Evolutionary conservation across 2,797 vertebrate species (phyloP).

Genomic region (Tympanoctomys barrerae): DNA sequence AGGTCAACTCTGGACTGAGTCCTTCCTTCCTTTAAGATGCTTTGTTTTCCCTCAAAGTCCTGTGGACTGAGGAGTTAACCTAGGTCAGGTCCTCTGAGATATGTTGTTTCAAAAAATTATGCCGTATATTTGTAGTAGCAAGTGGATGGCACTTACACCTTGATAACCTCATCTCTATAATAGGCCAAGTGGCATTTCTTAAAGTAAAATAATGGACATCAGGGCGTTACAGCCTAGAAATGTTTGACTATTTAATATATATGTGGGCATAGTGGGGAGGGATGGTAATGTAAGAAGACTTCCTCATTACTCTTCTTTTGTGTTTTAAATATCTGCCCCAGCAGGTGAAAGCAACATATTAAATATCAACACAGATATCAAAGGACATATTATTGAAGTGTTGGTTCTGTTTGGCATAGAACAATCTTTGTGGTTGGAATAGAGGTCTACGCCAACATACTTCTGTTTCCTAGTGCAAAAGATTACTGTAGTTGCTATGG

Average conservation of each 20-base stretch:
- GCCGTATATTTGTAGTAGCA: background rate
- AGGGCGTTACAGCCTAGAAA: background rate
- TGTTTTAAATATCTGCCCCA: background rate
- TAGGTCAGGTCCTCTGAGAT: background rate
- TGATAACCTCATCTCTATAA: background rate
- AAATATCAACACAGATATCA: background rate
- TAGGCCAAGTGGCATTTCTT: conserved; percentile 15
- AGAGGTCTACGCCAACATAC: conserved; percentile 3
- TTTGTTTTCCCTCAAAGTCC: conserved; percentile 18
- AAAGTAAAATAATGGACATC: background rate
- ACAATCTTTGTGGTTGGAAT: conserved; percentile 21
- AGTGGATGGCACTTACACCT: background rate
- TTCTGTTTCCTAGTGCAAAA: background rate
- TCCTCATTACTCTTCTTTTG: background rate
- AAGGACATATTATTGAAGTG: background rate
- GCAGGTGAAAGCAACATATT: conserved; percentile 11
- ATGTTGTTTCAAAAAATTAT: background rate
- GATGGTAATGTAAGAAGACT: background rate
- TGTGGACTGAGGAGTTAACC: background rate
- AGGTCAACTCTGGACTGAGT: background rate
- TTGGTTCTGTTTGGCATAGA: conserved; percentile 14
- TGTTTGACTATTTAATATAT: background rate
- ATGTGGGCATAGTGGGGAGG: background rate
- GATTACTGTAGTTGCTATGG: conserved; percentile 40
- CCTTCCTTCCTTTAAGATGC: background rate